phyloP scores from a whole-genome alignment of 30 jellyfish, hydroid and myxozoan genomes.

The Nemopilema nomurai region DNA sequence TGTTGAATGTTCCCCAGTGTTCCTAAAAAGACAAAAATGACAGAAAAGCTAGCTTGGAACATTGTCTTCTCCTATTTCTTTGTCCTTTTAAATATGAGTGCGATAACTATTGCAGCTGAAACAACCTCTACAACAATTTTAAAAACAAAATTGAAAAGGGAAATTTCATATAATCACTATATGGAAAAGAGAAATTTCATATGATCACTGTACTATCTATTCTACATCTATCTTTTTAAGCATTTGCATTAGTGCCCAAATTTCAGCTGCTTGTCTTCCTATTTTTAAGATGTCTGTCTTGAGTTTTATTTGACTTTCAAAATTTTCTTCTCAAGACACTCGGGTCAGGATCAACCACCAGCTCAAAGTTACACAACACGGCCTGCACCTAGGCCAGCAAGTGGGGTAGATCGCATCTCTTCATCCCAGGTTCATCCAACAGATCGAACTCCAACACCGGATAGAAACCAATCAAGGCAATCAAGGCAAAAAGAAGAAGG shows the following conservation, averaged over 20 bases:
- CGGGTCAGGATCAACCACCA: constrained; percentile 2
- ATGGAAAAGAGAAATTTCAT: too few relatives aligned
- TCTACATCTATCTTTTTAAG: background rate
- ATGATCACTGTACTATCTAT: too few relatives aligned
- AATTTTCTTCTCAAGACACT: background rate
- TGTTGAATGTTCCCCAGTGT: too few relatives aligned
- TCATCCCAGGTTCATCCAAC: background rate
- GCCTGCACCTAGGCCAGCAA: constrained; percentile 3
- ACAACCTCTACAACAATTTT: too few relatives aligned
- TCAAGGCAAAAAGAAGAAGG: background rate
- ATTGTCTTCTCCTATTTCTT: too few relatives aligned
- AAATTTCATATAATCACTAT: too few relatives aligned
- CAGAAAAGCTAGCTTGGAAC: too few relatives aligned
- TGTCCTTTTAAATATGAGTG: too few relatives aligned
- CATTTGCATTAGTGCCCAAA: background rate
- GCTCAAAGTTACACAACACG: background rate
- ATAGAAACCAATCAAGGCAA: background rate
- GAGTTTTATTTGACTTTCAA: background rate
- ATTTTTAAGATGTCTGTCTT: background rate
- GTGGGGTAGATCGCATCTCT: background rate
- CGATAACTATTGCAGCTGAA: too few relatives aligned
- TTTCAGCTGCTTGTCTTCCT: background rate
- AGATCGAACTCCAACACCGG: background rate
- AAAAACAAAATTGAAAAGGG: too few relatives aligned
- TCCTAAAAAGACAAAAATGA: too few relatives aligned